Conservation (phyloP, 1,140 invertebrate species). For the Caenorhabditis latens region DNA sequence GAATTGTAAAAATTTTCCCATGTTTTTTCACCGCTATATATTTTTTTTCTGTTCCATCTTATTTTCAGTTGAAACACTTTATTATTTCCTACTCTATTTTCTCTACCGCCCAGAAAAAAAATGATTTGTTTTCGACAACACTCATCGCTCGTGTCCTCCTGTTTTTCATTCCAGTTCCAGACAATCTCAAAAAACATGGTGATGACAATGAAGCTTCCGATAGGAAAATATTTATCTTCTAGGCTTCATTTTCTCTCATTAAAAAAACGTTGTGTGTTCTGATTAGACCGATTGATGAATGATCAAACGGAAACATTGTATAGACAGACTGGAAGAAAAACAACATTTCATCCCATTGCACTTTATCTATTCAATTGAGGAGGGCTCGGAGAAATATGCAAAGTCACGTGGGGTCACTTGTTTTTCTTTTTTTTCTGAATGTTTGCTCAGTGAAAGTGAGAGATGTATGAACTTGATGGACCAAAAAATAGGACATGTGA, state of each 20-base stretch:
- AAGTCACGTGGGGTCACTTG: conserved; percentile 21
- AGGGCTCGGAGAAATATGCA: background rate
- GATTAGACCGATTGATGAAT: background rate
- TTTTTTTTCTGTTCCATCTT: background rate
- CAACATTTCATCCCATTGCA: background rate
- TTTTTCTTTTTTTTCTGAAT: conserved; percentile 33
- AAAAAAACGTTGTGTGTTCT: background rate
- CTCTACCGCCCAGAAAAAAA: background rate
- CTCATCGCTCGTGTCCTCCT: background rate
- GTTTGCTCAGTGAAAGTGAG: conserved; percentile 9
- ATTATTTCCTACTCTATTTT: background rate
- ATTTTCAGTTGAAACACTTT: background rate
- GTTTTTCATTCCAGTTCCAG: conserved; percentile 12
- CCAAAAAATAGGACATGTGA: conserved; percentile 27
- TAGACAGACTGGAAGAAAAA: background rate
- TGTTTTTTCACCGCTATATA: background rate
- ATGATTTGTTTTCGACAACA: conserved; percentile 1
- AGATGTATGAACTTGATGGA: conserved; percentile 30
- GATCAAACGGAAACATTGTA: background rate
- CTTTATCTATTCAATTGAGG: background rate
- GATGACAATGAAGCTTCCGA: background rate
- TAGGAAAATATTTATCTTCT: conserved; percentile 17
- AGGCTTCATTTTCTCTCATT: background rate
- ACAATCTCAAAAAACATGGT: conserved; percentile 5
- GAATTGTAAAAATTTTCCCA: background rate